phyloP scores from a whole-genome alignment of 2,888 invertebrate genomes.

The Pemphredon lugubris region DNA sequence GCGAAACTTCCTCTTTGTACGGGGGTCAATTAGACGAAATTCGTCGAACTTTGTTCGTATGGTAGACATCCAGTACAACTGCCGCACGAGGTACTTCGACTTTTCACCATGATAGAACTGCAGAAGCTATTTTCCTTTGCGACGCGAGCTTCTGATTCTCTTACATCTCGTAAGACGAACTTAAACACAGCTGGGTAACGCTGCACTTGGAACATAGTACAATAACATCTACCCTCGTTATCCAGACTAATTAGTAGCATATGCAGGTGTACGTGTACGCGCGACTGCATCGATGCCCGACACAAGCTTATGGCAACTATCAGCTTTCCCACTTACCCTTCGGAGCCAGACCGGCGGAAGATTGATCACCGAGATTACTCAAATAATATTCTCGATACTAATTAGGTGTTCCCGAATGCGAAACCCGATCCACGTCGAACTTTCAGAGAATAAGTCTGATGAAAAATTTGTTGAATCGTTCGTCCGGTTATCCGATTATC shows the following conservation, averaged over 20 bases:
- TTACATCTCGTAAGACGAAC: slow-evolving; percentile 32
- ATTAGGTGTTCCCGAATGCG: slow-evolving; percentile 41
- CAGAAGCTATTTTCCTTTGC: slow-evolving; percentile 45
- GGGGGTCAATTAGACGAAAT: slow-evolving; percentile 72
- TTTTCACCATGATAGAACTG: slow-evolving; percentile 43
- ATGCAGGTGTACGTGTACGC: slow-evolving; percentile 5
- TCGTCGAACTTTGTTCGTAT: slow-evolving; percentile 63
- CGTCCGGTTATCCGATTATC: too few species aligned
- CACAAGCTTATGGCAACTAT: slow-evolving; percentile 23
- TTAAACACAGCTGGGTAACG: slow-evolving; percentile 31
- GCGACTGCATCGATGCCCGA: slow-evolving; percentile 6
- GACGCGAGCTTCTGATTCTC: background rate
- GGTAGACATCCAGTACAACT: slow-evolving; percentile 50
- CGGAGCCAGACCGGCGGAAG: slow-evolving; percentile 39
- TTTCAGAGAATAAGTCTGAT: slow-evolving; percentile 3
- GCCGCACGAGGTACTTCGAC: slow-evolving; percentile 44
- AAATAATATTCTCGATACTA: slow-evolving; percentile 50
- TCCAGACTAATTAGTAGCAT: slow-evolving; percentile 52
- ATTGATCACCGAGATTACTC: slow-evolving; percentile 59
- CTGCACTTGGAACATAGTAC: slow-evolving; percentile 28
- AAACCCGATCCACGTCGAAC: too few species aligned
- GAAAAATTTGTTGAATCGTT: background rate
- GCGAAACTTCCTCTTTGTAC: slow-evolving; percentile 64
- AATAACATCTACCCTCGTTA: slow-evolving; percentile 53
- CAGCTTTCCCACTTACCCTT: slow-evolving; percentile 39